A percentile compares a stretch with the other conserved stretches of the same genome.
Evolutionary conservation across 1,140 invertebrate genomes (phyloP).

Genomic region (Delia radicum): DNA sequence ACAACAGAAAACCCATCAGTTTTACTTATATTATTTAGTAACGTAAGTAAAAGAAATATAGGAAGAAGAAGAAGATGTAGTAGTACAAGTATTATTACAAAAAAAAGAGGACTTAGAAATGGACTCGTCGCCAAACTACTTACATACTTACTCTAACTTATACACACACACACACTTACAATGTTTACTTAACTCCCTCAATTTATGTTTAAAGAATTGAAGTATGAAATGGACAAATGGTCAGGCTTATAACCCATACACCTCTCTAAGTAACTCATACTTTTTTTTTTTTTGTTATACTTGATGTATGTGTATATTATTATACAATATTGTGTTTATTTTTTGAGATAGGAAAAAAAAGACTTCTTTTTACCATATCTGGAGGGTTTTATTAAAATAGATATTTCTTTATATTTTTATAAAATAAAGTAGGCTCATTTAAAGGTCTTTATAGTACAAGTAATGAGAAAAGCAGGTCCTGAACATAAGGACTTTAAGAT

Average conservation of each 20-base stretch:
- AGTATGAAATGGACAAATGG: too few species aligned
- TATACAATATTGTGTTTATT: background rate
- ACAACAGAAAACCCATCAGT: conserved; percentile 7
- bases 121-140: conserved; percentile 9
- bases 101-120: conserved; percentile 9
- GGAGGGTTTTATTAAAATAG: background rate
- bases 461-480: too few species aligned
- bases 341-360: background rate
- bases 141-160: background rate
- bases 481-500: too few species aligned
- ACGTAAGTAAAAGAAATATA: background rate
- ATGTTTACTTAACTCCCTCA: conserved; percentile 4
- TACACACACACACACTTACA: background rate
- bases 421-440: background rate
- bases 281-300: background rate
- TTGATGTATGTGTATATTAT: background rate
- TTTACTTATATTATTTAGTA: conserved; percentile 9
- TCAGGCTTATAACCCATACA: background rate
- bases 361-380: background rate
- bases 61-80: background rate
- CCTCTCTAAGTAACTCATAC: background rate
- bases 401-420: background rate
- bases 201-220: background rate
- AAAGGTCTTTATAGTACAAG: too few species aligned
- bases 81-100: background rate